A percentile compares a stretch with the other conserved stretches of the same genome.
phyloP scores from a whole-genome alignment of 2,113 vertebrate genomes.

The Zosterops pallidus region DNA sequence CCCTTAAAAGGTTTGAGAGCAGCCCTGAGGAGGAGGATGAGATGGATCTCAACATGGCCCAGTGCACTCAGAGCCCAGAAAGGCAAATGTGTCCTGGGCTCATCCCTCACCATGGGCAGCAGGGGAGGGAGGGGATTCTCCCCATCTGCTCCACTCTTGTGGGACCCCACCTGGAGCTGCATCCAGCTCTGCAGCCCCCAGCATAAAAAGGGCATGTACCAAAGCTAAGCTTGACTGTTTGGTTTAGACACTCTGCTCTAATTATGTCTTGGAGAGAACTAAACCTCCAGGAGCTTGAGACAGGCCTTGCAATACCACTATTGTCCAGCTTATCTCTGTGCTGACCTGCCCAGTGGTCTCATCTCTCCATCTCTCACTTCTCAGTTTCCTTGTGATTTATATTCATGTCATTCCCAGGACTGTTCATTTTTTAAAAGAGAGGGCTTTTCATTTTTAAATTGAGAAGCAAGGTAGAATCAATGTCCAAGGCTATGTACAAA shows the following conservation, averaged over 20 bases:
- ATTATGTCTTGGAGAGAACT: background rate
- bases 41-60: background rate
- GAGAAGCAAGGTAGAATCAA: background rate
- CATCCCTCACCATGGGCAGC: background rate
- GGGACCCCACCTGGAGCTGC: background rate
- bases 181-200: background rate
- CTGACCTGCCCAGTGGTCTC: background rate
- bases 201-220: too few species aligned
- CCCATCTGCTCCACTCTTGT: background rate
- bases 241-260: background rate
- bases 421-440: background rate
- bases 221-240: background rate
- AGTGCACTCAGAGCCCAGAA: background rate
- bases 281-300: background rate
- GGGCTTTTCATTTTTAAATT: background rate
- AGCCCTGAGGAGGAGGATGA: background rate
- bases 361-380: background rate
- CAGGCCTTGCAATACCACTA: background rate
- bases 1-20: background rate
- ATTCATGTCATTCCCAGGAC: background rate
- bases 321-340: background rate
- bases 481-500: background rate
- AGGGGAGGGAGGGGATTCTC: background rate
- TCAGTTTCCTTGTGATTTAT: background rate
- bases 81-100: background rate